Evolutionary conservation across 2,113 vertebrate genomes (phyloP).

Genomic region (Larimichthys polyactis): DNA sequence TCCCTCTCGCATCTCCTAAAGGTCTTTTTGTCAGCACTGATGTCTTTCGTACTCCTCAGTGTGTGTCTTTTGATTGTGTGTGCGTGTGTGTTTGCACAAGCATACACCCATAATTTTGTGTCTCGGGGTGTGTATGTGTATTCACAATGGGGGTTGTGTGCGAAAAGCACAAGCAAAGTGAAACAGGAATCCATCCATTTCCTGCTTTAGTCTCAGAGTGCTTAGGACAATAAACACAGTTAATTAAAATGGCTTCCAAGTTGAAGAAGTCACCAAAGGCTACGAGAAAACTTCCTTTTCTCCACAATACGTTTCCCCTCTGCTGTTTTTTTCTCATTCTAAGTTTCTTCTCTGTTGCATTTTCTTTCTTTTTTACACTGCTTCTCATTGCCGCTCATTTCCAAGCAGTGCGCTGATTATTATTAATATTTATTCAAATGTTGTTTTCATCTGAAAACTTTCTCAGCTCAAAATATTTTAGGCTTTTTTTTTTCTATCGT

Average conservation of each 20-base stretch:
- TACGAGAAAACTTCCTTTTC: constrained; percentile 53
- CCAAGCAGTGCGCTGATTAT: background rate
- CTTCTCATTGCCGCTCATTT: background rate
- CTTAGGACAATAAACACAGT: constrained; percentile 78
- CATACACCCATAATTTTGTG: constrained; percentile 19
- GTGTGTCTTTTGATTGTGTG: constrained; percentile 39
- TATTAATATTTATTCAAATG: background rate
- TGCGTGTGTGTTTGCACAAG: constrained; percentile 36
- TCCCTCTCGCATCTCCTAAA: constrained; percentile 63
- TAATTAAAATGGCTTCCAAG: constrained; percentile 79
- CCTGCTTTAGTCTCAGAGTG: constrained; percentile 75
- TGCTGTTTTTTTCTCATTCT: constrained; percentile 22
- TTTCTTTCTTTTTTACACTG: background rate
- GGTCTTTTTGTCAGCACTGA: constrained; percentile 55
- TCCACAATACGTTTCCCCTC: constrained; percentile 39
- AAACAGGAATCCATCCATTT: constrained; percentile 78
- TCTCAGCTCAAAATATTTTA: background rate
- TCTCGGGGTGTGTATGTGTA: constrained; percentile 18
- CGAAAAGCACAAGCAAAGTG: constrained; percentile 62
- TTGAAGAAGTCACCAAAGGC: constrained; percentile 70
- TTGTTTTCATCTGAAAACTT: background rate
- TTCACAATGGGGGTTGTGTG: constrained; percentile 54
- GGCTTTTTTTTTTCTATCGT: background rate
- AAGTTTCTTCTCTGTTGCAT: background rate
- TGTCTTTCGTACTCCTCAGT: constrained; percentile 35